These are phyloP conservation scores for Drosophila miranda DNA, from an alignment of 1,140 invertebrate species.

Conservation along the genomic window DNA sequence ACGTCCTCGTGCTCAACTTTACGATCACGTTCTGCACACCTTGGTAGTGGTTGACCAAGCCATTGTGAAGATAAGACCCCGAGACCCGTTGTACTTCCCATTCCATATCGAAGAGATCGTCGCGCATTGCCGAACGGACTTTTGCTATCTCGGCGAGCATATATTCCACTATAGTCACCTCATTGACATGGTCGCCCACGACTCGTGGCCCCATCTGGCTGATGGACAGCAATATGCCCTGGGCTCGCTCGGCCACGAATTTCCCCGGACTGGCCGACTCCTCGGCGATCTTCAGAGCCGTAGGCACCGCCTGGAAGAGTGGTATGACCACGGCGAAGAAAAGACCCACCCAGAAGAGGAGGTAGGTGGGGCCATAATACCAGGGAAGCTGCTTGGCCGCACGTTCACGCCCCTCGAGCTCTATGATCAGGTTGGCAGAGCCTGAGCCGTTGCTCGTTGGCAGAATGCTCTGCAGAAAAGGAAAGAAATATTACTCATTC, in stretches of 20 bases:
- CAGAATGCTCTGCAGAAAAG: neutral
- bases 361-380: constrained; percentile 66
- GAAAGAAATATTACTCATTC: neutral
- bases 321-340: constrained; percentile 65
- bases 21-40: constrained; percentile 91
- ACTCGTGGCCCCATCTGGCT: constrained; percentile 87
- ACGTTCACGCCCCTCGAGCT: constrained; percentile 13
- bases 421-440: constrained; percentile 18
- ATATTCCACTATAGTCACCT: constrained; percentile 85
- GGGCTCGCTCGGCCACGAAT: constrained; percentile 72
- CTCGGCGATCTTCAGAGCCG: constrained; percentile 39
- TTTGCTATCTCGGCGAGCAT: constrained; percentile 82
- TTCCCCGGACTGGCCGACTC: constrained; percentile 48
- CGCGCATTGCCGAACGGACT: constrained; percentile 42
- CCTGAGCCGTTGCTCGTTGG: neutral
- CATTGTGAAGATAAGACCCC: constrained; percentile 89
- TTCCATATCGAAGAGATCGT: constrained; percentile 64
- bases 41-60: constrained; percentile 88
- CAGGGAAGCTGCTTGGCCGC: constrained; percentile 44
- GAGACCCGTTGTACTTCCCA: constrained; percentile 84
- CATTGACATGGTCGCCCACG: constrained; percentile 86
- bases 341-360: constrained; percentile 61
- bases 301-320: constrained; percentile 57
- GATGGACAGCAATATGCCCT: constrained; percentile 85
- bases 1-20: constrained; percentile 85